Evolutionary conservation across 2,888 invertebrate genomes (phyloP), one percentile per base, ranked within the genome.

Genomic region (Encarsia formosa): DNA sequence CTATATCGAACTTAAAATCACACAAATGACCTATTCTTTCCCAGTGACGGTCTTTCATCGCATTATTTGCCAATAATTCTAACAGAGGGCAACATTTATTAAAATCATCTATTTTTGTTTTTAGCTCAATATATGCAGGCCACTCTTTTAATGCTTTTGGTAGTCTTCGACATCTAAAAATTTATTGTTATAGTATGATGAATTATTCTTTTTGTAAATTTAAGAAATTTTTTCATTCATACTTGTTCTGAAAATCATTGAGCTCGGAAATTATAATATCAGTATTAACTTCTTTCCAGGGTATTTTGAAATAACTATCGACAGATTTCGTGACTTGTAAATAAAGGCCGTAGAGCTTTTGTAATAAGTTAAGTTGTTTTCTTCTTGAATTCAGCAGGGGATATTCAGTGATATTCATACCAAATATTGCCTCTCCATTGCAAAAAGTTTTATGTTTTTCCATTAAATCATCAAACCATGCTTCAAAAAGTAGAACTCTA

Each of bases 71-170:
- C 92, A 94, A 92, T 59, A 92, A 65, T 69, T 92, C 91, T 23
- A 93, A 73, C 26, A 94, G 69, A 0, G 92, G 92, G 67, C 91
- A 91, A 8, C 87, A 88, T 71, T 92, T 86, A 67, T 87, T 91
- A 70, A 94, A 93, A 67, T 93, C 91, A 61, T 93, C 92, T 55
- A 94, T 91, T 75, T 90, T 92, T 58, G 84, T 85, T 68, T 91
- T 92, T 52, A 94, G 73, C 61, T 91, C 91, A 46, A 87, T 80
- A 67, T 78, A 94, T 0, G 93, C 92, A 0, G 89, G 89, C 92
- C 92, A 93, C 47, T 88, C 86, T 67, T 88, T 87, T 83, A 93
- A 84, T 0, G 81, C 91, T 70, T 82, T 87, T 0, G 93, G 93
- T 43, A 94, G 75, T 67, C 86, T 87, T 19, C 88, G 84, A 66